Evolutionary conservation across 1,140 invertebrate genomes (phyloP).

Genomic region (Anoplophora glabripennis): DNA sequence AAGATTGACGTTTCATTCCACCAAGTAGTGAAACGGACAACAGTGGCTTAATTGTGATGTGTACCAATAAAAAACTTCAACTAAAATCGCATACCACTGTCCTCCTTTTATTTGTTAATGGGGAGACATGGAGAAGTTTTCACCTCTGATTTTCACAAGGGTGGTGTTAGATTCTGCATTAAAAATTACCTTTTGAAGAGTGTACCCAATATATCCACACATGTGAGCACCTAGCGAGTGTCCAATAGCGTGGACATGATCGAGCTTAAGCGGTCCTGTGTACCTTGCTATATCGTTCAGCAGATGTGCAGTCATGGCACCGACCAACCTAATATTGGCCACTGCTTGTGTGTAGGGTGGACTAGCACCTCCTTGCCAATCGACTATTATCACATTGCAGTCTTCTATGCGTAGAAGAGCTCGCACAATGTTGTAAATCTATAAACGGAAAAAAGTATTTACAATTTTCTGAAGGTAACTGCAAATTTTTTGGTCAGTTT

Average conservation of each 20-base stretch:
- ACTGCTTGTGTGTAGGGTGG: conserved; percentile 89
- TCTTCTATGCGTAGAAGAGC: conserved; percentile 65
- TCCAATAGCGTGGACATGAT: conserved; percentile 80
- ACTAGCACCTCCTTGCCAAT: conserved; percentile 80
- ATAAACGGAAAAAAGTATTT: conserved; percentile 27
- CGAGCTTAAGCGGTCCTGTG: conserved; percentile 50
- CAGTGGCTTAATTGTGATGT: too few relatives aligned
- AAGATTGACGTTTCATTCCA: too few relatives aligned
- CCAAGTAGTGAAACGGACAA: too few relatives aligned
- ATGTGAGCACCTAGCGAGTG: conserved; percentile 88
- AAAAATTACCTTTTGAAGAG: conserved; percentile 57
- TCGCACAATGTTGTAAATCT: conserved; percentile 58
- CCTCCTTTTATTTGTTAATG: too few relatives aligned
- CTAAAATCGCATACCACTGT: too few relatives aligned
- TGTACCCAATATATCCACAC: conserved; percentile 77
- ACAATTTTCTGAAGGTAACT: neutral
- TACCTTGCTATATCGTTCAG: conserved; percentile 52
- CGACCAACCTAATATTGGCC: conserved; percentile 84
- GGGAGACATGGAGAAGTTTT: too few relatives aligned
- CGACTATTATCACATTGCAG: conserved; percentile 74
- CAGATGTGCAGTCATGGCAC: conserved; percentile 75
- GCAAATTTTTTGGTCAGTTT: neutral
- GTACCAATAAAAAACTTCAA: too few relatives aligned
- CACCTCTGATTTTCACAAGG: too few relatives aligned
- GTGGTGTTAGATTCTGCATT: too few relatives aligned